A percentile compares a stretch with the other conserved stretches of the same genome.
These are phyloP conservation scores for Notolabrus celidotus DNA, from an alignment of 2,797 vertebrate species.

Conservation along the genomic window DNA sequence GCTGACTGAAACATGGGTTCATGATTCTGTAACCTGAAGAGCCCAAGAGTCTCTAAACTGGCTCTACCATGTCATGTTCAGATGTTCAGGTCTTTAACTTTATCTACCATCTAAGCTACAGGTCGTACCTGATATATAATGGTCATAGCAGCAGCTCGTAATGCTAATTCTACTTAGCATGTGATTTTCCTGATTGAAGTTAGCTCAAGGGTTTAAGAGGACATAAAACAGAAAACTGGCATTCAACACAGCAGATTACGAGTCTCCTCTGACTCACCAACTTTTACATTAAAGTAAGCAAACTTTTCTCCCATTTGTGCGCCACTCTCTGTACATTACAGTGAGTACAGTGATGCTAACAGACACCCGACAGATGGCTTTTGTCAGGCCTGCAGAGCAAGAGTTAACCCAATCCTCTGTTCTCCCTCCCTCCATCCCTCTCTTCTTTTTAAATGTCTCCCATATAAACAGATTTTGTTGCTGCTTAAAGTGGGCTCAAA, in stretches of 20 bases:
- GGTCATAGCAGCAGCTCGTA: no score
- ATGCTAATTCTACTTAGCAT: no score
- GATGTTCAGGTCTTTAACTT: no score
- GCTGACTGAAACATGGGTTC: no score
- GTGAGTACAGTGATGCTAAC: constrained; percentile 46
- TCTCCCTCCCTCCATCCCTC: constrained; percentile 66
- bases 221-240: not conserved
- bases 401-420: constrained; percentile 85
- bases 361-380: constrained; percentile 84
- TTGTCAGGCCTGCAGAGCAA: constrained; percentile 80
- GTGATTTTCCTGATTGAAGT: no score
- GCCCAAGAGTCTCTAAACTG: no score
- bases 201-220: not conserved
- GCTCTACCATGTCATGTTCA: no score
- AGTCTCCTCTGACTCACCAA: not conserved
- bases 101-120: no score
- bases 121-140: no score
- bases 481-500: constrained; percentile 97
- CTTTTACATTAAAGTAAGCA: not conserved
- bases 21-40: no score
- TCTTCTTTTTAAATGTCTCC: constrained; percentile 85
- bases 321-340: constrained; percentile 41
- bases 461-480: constrained; percentile 93
- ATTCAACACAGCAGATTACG: not conserved
- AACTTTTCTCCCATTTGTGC: constrained; percentile 18